Conservation (phyloP, 92 coral and sea anemone genomes). For the Parazoanthus swiftii region DNA sequence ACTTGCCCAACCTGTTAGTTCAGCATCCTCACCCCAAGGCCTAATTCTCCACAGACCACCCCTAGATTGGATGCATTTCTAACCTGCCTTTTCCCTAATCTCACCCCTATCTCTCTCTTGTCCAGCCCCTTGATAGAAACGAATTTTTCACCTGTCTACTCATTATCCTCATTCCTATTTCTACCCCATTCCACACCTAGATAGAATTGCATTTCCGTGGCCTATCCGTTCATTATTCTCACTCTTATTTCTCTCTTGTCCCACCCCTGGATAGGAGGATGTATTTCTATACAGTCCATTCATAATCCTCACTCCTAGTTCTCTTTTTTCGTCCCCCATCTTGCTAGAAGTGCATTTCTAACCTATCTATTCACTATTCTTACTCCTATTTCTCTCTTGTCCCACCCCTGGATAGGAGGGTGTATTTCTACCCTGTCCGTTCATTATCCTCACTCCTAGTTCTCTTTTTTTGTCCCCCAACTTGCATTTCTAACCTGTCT, state of each 20-base stretch:
- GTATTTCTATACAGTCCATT: too few species aligned
- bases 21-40: too few species aligned
- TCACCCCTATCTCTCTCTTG: slow-evolving; percentile 35
- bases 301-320: slow-evolving; percentile 56
- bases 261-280: neutral
- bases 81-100: slow-evolving; percentile 58
- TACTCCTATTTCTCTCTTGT: neutral
- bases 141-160: too few species aligned
- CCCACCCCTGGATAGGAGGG: neutral
- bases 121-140: too few species aligned
- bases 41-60: neutral
- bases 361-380: too few species aligned
- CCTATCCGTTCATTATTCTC: slow-evolving; percentile 39
- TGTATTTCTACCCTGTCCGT: too few species aligned
- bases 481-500: slow-evolving; percentile 49
- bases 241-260: neutral
- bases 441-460: slow-evolving; percentile 58
- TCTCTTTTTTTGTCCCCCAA: too few species aligned
- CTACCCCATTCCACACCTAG: neutral
- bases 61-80: slow-evolving; percentile 17
- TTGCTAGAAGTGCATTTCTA: too few species aligned
- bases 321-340: too few species aligned
- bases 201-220: slow-evolving; percentile 37
- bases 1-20: too few species aligned
- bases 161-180: neutral